Evolutionary conservation across 1,140 invertebrate species (phyloP), one percentile per base, ranked within the genome.

Genomic region (Lepidurus apus): DNA sequence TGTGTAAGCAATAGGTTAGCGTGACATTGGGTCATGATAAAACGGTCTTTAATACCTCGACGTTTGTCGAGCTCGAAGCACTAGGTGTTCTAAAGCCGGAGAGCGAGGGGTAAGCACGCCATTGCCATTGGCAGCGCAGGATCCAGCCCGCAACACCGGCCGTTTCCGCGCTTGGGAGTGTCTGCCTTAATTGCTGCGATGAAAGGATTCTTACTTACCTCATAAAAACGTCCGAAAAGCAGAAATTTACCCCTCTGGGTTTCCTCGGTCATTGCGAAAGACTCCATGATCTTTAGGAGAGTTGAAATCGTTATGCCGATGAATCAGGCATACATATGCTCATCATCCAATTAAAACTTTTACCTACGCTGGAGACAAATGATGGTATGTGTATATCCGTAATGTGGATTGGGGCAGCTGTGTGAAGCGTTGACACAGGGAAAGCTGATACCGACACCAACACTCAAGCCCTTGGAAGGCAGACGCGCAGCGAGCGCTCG

Each of bases 1-100:
- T 65, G 53, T 4, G 53, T 65, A 65, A 65, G 53, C 53, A 65
- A 65, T n/a, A n/a, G 53, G 53, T 65, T 65, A 65, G 53, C 53
- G 53, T 65, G 53, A 65, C 53, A 7, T 21, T 65, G 21, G 53
- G 53, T 65, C 53, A 65, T 65, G 53, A 65, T 17, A 65, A 65
- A 65, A 13, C 17, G 8, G 17, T 21, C 53, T 65, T 65, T 65
- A 65, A 7, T 65, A 1, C 53, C 53, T 65, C 21, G 53, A 65
- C 17, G 21, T n/a, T 65, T 21, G 53, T 21, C 21, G 21, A 13
- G 53, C 9, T 21, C 21, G 53, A 65, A 65, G 53, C 34, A 34
- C 34, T 34, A 34, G 26, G 34, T 34, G 34, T 34, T 34, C 34
- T 34, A 34, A 34, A 34, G 34, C 34, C 34, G 34, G 34, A 4